Base-by-base conservation (phyloP, 2,888 invertebrate genomes). In the Hartigia nigra region DNA sequence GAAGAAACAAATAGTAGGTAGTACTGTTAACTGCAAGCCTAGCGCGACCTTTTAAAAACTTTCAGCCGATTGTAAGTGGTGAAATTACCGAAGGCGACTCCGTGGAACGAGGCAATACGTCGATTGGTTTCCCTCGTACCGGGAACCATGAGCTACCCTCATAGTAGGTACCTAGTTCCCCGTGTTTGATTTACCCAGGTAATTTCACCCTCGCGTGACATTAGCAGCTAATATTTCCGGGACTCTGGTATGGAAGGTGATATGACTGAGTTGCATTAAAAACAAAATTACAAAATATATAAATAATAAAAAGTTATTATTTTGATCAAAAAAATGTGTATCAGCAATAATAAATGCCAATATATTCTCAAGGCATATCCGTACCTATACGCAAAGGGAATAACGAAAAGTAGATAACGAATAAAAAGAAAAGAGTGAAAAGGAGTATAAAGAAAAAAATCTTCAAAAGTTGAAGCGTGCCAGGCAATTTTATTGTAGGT, bases 101-200 rank as follows among this genome's bases (percentile, higher is more conserved):
- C 85, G 82, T 81, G 84, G 82, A 83, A 83, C 82, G 81, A 83
- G 82, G 86, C 81, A 85, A 86, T 84, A 83, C 82, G 85, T 82
- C 84, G 86, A 88, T 90, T 87, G 87, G 88, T 87, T 55, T 14
- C 39, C 23, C 23, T 88, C 85, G 85, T 90, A 89, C 89, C 85
- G 81, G 85, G 89, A 90, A 90, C 82, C 82, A 81, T 78, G 81
- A 70, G 23, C 23, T 55, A 55, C 39, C 39, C 39, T 55, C 39
- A 23, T 23, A 55, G 39, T 55, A 75, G 78, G 31, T 34, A 69
- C 35, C 81, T 83, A 80, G 83, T 85, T 85, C 83, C 83, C 82
- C 83, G 83, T 82, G 83, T 82, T 87, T 88, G 86, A 89, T 88
- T 88, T 86, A 83, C 81, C 84, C 78, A 77, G 83, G 85, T 87